Base-by-base conservation (phyloP, 2,113 vertebrate species). In the Corythornis madagascariensis region DNA sequence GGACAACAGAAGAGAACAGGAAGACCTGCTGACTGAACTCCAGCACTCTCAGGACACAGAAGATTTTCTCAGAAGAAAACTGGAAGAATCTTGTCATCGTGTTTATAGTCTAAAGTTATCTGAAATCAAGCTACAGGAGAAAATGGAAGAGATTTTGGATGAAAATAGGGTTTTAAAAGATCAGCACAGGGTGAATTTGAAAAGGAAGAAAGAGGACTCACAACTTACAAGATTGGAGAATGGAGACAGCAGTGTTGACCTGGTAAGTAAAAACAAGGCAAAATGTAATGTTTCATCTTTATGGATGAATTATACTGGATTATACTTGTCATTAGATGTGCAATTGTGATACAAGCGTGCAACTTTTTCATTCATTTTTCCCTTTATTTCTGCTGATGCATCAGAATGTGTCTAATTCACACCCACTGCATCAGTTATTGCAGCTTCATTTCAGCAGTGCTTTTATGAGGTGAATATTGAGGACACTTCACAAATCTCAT, bases 61-160 rank as follows among this genome's bases (percentile, higher is more conserved):
- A 92, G 78, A 78, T 53, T 96, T 98, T 78, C 95, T 98, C 48
- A 86, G 50, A 60, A 94, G 92, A 88, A 97, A 96, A 93, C 83
- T 98, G 86, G 97, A 98, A 93, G 97, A 98, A 50, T 95, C 98
- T 83, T 97, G 96, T 73, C 93, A 82, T 75, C 77, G 76, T 66
- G 13, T 97, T 33, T 95, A 74, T 4, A 93, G 83, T 33, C 96
- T 98, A 93, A 96, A 96, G 91, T 88, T 98, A 77, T 97, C 97
- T 16, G 97, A 98, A 88, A 92, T 96, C 63, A 95, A 87, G 17
- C 82, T 98, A 70, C 89, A 95, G 88, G 96, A 97, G 57, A 98
- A 97, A 84, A 28, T 98, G 38, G 96, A 98, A 82, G 96, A 98
- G 38, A 96, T 98, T 74, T 91, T 95, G 16, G 70, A 96, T 72